A percentile compares a stretch with the other conserved stretches of the same genome.
Conservation (phyloP, 2,797 vertebrate species). For the Acanthurus lineatus region DNA sequence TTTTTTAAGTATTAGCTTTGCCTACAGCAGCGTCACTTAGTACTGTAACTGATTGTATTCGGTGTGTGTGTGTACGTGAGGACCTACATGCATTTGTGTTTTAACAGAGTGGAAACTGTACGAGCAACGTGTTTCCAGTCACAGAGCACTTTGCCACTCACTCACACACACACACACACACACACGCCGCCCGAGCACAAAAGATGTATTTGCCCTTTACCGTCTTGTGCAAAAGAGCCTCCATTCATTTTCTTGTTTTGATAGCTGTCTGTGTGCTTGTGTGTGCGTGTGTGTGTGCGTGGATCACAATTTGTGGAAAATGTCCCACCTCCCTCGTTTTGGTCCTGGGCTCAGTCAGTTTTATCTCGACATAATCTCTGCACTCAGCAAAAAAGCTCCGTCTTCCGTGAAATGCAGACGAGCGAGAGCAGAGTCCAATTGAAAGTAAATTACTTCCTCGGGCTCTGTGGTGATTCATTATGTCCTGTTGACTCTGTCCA, state of each 20-base stretch:
- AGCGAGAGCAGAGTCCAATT: background rate
- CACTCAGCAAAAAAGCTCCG: constrained; percentile 34
- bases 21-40: constrained; percentile 10
- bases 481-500: background rate
- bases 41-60: constrained; percentile 4
- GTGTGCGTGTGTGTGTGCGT: constrained; percentile 10
- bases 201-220: constrained; percentile 44
- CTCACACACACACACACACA: constrained; percentile 13
- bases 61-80: constrained; percentile 14
- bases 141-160: background rate
- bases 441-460: constrained; percentile 10
- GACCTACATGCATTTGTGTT: constrained; percentile 14
- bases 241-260: constrained; percentile 50
- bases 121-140: constrained; percentile 32
- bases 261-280: constrained; percentile 49
- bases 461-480: background rate
- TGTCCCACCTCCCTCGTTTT: constrained; percentile 34
- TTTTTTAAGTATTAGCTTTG: constrained; percentile 15
- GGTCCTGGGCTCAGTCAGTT: constrained; percentile 13
- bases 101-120: constrained; percentile 11
- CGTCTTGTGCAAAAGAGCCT: constrained; percentile 23
- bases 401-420: constrained; percentile 22
- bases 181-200: constrained; percentile 14
- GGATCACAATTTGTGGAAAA: constrained; percentile 43
- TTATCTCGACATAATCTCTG: constrained; percentile 52